phyloP scores from a whole-genome alignment of 1,140 invertebrate genomes.

The Doryteuthis pealeii region DNA sequence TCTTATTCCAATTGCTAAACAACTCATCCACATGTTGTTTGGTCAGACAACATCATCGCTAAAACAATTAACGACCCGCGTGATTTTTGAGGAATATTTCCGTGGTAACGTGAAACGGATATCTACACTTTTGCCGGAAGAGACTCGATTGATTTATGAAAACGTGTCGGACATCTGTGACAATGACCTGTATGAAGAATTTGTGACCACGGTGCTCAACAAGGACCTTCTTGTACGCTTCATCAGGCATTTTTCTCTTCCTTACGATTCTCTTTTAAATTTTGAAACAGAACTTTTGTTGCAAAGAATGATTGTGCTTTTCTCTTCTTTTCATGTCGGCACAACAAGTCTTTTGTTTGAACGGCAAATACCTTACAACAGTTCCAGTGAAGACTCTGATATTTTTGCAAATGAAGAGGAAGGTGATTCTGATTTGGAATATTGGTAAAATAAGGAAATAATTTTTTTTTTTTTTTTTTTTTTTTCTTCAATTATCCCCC shows the following conservation, averaged over 20 bases:
- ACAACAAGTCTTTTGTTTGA: not conserved
- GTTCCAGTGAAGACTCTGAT: not conserved
- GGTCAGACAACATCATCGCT: constrained; percentile 40
- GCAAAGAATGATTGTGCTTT: constrained; percentile 39
- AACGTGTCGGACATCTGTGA: constrained; percentile 29
- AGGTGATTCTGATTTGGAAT: not conserved
- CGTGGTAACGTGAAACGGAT: constrained; percentile 36
- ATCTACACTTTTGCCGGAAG: constrained; percentile 36
- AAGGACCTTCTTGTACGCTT: constrained; percentile 37
- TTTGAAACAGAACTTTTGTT: constrained; percentile 44
- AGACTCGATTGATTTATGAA: constrained; percentile 34
- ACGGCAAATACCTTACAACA: not conserved
- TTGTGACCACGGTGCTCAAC: constrained; percentile 42
- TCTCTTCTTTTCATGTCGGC: constrained; percentile 32
- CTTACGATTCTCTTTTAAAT: constrained; percentile 35
- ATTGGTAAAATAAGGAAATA: not conserved
- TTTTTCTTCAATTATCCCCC: too few relatives aligned
- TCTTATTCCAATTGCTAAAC: constrained; percentile 25
- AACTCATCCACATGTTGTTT: constrained; percentile 42
- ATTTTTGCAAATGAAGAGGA: not conserved
- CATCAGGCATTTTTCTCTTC: constrained; percentile 34
- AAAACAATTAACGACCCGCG: constrained; percentile 37
- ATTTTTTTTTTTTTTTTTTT: too few relatives aligned
- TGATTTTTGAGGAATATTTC: constrained; percentile 42
- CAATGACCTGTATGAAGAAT: constrained; percentile 42